Evolutionary conservation across 2,113 vertebrate genomes (phyloP), one percentile per base, ranked within the genome.

Genomic region (Phalacrocorax pelagicus): DNA sequence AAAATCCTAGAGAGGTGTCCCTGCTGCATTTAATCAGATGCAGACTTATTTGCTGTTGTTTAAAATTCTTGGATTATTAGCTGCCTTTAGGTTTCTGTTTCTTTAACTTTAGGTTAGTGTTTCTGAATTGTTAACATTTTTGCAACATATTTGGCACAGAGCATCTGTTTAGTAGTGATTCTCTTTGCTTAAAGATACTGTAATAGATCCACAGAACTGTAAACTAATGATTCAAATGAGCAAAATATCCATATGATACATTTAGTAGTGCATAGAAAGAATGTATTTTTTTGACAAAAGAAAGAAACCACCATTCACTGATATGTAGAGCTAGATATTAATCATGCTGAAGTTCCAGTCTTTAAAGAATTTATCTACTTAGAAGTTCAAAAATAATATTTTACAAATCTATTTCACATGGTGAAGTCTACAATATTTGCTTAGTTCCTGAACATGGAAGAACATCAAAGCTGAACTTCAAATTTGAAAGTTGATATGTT

Each of bases 71-170:
- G 71, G 42, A 77, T 83, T 94, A 77, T 86, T 83, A 95, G 36
- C 18, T 93, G 85, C 79, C 90, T 83, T 82, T 73, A 81, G 85
- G 90, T n/a, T n/a, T n/a, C n/a, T n/a, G n/a, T n/a, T n/a, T n/a
- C n/a, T n/a, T n/a, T n/a, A n/a, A n/a, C n/a, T n/a, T n/a, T n/a
- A n/a, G n/a, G n/a, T n/a, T n/a, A n/a, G n/a, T 92, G 42, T 55
- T 95, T 73, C 55, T 82, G 79, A 86, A 74, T 86, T 83, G 62
- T 66, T 93, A 92, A 63, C 2, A n/a, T 58, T 65, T 92, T 86
- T 66, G 58, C 23, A 90, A 69, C 12, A 36, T 18, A 90, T 88
- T 70, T 78, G n/a, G 19, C 71, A 70, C 18, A 72, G 8, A 78
- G 0, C 65, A 78, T 83, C 58, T 88, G 59, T 83, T 93, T 73